Conservation (phyloP, 2,888 invertebrate species). For the Troglohyphantes excavatus region DNA sequence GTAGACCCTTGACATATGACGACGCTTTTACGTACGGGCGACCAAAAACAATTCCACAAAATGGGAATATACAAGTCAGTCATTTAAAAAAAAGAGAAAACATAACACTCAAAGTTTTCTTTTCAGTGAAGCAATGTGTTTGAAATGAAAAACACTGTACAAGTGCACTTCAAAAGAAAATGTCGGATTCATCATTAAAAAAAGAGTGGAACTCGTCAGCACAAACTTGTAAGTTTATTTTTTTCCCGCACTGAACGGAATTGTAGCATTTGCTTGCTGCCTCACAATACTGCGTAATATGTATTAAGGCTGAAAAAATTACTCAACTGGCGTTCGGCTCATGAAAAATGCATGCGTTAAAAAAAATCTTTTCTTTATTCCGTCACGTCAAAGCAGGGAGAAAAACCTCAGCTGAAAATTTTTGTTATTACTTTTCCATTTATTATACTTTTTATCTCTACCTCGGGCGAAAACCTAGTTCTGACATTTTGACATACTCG, state of each 20-base stretch:
- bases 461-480: conserved; percentile 22
- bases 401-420: conserved; percentile 33
- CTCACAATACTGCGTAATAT: conserved; percentile 26
- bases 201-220: conserved; percentile 21
- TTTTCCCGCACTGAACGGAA: background rate
- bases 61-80: background rate
- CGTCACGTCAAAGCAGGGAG: background rate
- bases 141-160: conserved; percentile 11
- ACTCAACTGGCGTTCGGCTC: conserved; percentile 8
- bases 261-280: conserved; percentile 7
- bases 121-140: conserved; percentile 7
- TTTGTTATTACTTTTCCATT: conserved; percentile 42
- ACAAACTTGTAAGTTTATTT: conserved; percentile 15
- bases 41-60: conserved; percentile 5
- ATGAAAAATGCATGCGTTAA: conserved; percentile 45
- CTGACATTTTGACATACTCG: conserved; percentile 39
- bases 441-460: conserved; percentile 22
- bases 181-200: background rate
- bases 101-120: conserved; percentile 1
- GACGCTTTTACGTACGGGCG: background rate
- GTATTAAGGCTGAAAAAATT: conserved; percentile 16
- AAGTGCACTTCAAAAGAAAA: conserved; percentile 5
- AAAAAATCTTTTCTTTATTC: conserved; percentile 22
- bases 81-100: background rate
- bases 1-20: background rate